Conservation (phyloP, 2,797 vertebrate genomes). For the Parotocinclus haroldoi region DNA sequence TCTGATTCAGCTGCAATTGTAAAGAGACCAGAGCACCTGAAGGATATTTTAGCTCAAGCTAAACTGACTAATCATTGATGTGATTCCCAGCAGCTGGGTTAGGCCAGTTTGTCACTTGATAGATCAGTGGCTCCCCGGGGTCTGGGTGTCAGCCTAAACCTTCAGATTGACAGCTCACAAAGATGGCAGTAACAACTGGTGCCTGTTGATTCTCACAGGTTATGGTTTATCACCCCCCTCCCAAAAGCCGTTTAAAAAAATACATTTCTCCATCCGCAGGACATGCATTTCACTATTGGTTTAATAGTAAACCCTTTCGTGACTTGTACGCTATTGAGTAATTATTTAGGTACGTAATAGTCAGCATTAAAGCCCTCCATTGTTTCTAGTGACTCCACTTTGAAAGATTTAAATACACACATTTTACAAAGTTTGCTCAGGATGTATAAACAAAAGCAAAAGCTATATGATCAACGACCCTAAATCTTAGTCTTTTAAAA, state of each 20-base stretch:
- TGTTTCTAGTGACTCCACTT: too few species aligned
- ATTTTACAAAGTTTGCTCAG: too few species aligned
- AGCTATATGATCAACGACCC: too few species aligned
- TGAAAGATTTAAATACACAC: too few species aligned
- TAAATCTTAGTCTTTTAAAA: too few species aligned
- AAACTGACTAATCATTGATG: constrained; percentile 26
- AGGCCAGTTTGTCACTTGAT: constrained; percentile 44
- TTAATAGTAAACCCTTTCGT: too few species aligned
- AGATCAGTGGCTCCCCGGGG: constrained; percentile 37
- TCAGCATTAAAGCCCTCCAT: too few species aligned
- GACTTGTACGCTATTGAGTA: too few species aligned
- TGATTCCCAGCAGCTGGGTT: constrained; percentile 42
- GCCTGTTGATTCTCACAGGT: constrained; percentile 14
- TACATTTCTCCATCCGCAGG: constrained; percentile 4
- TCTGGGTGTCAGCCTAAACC: constrained; percentile 45
- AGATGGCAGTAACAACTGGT: constrained; percentile 68
- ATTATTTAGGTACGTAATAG: too few species aligned
- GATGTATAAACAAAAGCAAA: too few species aligned
- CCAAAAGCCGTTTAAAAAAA: constrained; percentile 38
- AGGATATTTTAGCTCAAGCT: constrained; percentile 39
- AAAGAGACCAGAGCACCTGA: neutral
- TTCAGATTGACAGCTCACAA: constrained; percentile 55
- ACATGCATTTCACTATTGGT: neutral
- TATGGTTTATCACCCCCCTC: constrained; percentile 15
- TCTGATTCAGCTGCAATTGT: neutral